A percentile compares a stretch with the other conserved stretches of the same genome.
phyloP scores from a whole-genome alignment of 2,113 vertebrate species.

The Apus apus region DNA sequence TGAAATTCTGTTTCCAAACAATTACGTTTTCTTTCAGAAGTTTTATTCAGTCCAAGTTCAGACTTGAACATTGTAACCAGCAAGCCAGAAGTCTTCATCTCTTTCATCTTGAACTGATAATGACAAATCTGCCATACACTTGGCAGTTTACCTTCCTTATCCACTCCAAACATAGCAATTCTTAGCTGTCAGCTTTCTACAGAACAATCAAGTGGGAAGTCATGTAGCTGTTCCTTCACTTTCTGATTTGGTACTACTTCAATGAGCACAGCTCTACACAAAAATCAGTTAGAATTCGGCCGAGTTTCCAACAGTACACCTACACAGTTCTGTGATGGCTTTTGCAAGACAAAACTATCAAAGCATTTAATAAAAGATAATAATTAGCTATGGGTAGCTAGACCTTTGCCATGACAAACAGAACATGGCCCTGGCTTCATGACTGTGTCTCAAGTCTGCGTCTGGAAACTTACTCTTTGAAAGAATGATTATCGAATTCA shows the following conservation, averaged over 20 bases:
- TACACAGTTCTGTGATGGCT: background rate
- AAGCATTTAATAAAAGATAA: background rate
- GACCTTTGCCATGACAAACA: background rate
- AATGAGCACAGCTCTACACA: background rate
- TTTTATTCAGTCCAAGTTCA: background rate
- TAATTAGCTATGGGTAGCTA: background rate
- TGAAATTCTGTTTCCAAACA: background rate
- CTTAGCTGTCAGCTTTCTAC: background rate
- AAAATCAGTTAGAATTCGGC: background rate
- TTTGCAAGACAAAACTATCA: background rate
- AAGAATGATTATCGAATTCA: background rate
- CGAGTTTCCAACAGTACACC: background rate
- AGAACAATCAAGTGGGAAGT: background rate
- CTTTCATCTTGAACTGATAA: background rate
- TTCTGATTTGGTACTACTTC: background rate
- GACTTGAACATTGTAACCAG: background rate
- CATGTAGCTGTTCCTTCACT: background rate
- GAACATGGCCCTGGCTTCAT: background rate
- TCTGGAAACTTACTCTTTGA: background rate
- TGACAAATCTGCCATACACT: background rate
- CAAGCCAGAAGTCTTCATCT: background rate
- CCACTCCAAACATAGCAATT: background rate
- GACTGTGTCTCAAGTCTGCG: fast-evolving
- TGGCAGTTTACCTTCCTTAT: background rate
- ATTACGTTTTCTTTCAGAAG: background rate